Conservation (phyloP, 2,888 invertebrate species). For the Drosophila leonis region DNA sequence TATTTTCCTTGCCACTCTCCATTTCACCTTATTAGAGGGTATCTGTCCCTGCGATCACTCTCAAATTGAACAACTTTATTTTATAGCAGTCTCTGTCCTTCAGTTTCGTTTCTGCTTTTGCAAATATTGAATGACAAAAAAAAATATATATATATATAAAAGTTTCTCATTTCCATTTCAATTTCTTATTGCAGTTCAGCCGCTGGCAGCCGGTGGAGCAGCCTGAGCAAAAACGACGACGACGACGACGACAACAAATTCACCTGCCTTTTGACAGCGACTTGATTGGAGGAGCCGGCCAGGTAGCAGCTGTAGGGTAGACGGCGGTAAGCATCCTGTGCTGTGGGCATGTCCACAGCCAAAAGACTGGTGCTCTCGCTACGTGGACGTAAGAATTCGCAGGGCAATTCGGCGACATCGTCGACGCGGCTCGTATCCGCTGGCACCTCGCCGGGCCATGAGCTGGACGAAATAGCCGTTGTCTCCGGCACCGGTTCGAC, state of each 20-base stretch:
- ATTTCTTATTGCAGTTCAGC: conserved; percentile 75
- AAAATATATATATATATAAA: conserved; percentile 1
- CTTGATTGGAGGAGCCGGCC: conserved; percentile 1
- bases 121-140: conserved; percentile 60
- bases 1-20: background rate
- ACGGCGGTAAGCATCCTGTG: conserved; percentile 51
- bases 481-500: conserved; percentile 88
- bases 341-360: conserved; percentile 87
- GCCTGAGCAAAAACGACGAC: conserved; percentile 20
- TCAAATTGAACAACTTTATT: conserved; percentile 14
- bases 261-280: conserved; percentile 16
- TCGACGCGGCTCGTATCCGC: conserved; percentile 86
- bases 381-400: conserved; percentile 88
- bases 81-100: conserved; percentile 23
- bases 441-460: conserved; percentile 86
- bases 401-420: conserved; percentile 86
- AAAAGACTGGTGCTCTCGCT: conserved; percentile 88
- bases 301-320: conserved; percentile 4
- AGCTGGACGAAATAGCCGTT: conserved; percentile 89
- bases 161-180: conserved; percentile 72
- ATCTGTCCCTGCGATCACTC: background rate
- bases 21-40: background rate
- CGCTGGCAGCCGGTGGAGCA: conserved; percentile 12
- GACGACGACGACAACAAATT: conserved; percentile 8
- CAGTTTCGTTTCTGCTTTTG: conserved; percentile 17